Percentiles rank a stretch among this genome's conserved stretches.
Conservation (phyloP, 53 echinoderm and acorn worm species). For the Actinopyga echinites region DNA sequence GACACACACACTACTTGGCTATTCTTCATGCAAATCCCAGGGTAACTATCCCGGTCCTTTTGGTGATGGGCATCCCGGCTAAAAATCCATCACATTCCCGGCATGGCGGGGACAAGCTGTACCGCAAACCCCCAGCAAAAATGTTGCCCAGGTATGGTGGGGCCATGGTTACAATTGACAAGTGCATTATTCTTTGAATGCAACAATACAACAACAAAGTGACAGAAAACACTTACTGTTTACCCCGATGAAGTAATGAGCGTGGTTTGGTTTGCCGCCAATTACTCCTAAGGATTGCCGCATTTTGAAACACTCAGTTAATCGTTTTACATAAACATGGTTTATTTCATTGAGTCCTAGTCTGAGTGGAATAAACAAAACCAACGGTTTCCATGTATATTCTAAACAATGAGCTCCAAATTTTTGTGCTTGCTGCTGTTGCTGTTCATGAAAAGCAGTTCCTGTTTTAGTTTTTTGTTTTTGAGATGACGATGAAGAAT, state of each 20-base stretch:
- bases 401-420: background rate
- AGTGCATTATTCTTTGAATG: too few relatives aligned
- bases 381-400: slow-evolving; percentile 72
- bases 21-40: too few relatives aligned
- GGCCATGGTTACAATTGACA: too few relatives aligned
- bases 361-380: slow-evolving; percentile 86
- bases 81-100: too few relatives aligned
- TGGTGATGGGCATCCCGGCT: too few relatives aligned
- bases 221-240: slow-evolving; percentile 75
- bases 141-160: too few relatives aligned
- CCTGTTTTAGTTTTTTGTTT: background rate
- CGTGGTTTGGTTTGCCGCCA: slow-evolving; percentile 98
- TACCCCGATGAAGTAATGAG: slow-evolving; percentile 96
- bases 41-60: too few relatives aligned
- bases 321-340: slow-evolving; percentile 73
- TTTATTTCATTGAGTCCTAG: slow-evolving; percentile 98
- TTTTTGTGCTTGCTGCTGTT: background rate
- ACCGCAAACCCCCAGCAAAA: too few relatives aligned
- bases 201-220: too few relatives aligned
- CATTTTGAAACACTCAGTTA: slow-evolving; percentile 82
- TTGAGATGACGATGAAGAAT: background rate
- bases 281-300: slow-evolving; percentile 89
- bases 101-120: too few relatives aligned
- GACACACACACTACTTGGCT: too few relatives aligned
- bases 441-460: slow-evolving; percentile 36